phyloP scores from a whole-genome alignment of 1,140 invertebrate genomes.

The Drosophila lowei region DNA sequence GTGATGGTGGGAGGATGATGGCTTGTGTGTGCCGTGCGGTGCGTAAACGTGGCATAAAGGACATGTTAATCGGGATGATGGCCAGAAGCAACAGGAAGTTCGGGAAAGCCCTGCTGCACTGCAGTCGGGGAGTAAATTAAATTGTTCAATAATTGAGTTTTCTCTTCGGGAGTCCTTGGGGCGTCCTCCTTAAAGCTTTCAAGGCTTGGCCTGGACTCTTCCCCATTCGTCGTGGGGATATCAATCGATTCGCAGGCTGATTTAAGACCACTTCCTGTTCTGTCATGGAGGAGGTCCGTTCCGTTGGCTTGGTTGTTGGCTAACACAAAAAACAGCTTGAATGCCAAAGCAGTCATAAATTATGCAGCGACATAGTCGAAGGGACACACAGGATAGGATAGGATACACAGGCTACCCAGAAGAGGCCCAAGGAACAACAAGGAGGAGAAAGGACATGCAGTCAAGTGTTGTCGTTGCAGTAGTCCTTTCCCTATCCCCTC shows the following conservation, averaged over 20 bases:
- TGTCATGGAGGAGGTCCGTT: background rate
- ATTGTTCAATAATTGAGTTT: slow-evolving; percentile 76
- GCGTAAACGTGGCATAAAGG: slow-evolving; percentile 32
- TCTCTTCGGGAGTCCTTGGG: slow-evolving; percentile 24
- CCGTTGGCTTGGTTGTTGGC: slow-evolving; percentile 21
- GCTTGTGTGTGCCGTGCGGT: slow-evolving; percentile 3
- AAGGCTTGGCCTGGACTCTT: slow-evolving; percentile 32
- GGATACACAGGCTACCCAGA: slow-evolving; percentile 10
- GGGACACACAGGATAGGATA: slow-evolving; percentile 52
- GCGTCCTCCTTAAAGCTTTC: slow-evolving; percentile 51
- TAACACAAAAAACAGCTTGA: slow-evolving; percentile 49
- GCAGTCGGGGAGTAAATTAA: slow-evolving; percentile 48
- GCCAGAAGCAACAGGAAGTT: slow-evolving; percentile 52
- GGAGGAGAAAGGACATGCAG: slow-evolving; percentile 48
- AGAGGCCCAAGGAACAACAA: slow-evolving; percentile 15
- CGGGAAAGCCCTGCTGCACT: slow-evolving; percentile 15
- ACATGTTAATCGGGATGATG: slow-evolving; percentile 61
- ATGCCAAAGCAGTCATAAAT: slow-evolving; percentile 75
- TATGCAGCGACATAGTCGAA: slow-evolving; percentile 79
- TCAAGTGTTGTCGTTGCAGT: slow-evolving; percentile 34
- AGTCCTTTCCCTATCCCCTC: slow-evolving; percentile 15
- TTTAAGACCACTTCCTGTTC: slow-evolving; percentile 33
- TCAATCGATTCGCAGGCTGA: slow-evolving; percentile 60
- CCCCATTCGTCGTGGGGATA: slow-evolving; percentile 12
- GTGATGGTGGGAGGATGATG: slow-evolving; percentile 2